phyloP scores from a whole-genome alignment of 2,797 vertebrate species.

The Rhinatrema bivittatum region DNA sequence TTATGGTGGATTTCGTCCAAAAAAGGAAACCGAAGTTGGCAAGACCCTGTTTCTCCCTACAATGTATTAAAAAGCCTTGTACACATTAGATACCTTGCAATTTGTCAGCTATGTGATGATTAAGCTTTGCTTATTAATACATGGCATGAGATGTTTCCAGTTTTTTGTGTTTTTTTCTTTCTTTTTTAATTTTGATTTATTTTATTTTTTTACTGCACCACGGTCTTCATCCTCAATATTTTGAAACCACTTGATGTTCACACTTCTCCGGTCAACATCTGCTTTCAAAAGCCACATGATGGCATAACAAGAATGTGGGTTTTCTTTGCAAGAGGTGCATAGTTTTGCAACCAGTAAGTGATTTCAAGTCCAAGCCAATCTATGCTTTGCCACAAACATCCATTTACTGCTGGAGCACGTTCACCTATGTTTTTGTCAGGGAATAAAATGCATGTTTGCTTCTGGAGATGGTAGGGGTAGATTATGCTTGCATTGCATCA shows the following conservation, averaged over 20 bases:
- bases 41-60: conserved; percentile 52
- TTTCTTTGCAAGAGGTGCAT: too few relatives aligned
- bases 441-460: too few relatives aligned
- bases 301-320: conserved; percentile 35
- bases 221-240: conserved; percentile 55
- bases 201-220: conserved; percentile 54
- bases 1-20: conserved; percentile 57
- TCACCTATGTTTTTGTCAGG: too few relatives aligned
- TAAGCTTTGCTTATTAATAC: conserved; percentile 61
- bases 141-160: conserved; percentile 56
- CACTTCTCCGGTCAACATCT: conserved; percentile 43
- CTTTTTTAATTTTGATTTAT: conserved; percentile 36
- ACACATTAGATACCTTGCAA: conserved; percentile 69
- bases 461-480: too few relatives aligned
- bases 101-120: conserved; percentile 64
- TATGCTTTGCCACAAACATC: too few relatives aligned
- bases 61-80: conserved; percentile 68
- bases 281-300: conserved; percentile 42
- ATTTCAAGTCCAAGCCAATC: conserved; percentile 30
- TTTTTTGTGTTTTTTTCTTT: conserved; percentile 61
- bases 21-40: conserved; percentile 59
- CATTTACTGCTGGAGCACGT: too few relatives aligned
- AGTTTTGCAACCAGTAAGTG: conserved; percentile 30
- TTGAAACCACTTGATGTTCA: conserved; percentile 57
- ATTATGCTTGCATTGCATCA: too few relatives aligned